phyloP scores from a whole-genome alignment of 1,140 invertebrate genomes.

The Schmidtea mediterranea region DNA sequence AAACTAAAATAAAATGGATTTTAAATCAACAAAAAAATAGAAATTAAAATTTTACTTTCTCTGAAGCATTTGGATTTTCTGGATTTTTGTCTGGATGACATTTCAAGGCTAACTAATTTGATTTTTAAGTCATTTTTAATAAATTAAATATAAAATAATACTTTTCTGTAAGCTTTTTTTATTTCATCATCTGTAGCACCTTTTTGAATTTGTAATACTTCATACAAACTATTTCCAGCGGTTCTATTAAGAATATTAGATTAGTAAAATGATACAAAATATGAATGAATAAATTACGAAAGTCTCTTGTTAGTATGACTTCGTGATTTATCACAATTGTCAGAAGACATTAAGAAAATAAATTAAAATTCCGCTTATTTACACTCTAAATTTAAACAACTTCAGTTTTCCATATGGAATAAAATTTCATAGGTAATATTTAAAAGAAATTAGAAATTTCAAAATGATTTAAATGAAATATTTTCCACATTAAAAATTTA shows the following conservation, averaged over 20 bases:
- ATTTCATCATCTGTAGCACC: conserved; percentile 3
- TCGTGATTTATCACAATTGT: too few relatives aligned
- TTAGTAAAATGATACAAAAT: too few relatives aligned
- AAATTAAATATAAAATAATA: not conserved
- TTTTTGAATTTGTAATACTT: not conserved
- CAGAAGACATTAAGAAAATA: too few relatives aligned
- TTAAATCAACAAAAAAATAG: not conserved
- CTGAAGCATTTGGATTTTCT: not conserved
- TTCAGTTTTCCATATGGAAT: too few relatives aligned
- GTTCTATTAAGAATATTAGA: not conserved
- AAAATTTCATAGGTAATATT: too few relatives aligned
- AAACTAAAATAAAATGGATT: conserved; percentile 28
- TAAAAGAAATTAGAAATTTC: too few relatives aligned
- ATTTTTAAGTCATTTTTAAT: not conserved
- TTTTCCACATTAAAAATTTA: too few relatives aligned
- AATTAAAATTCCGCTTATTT: too few relatives aligned
- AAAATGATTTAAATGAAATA: too few relatives aligned
- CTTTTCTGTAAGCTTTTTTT: conserved; percentile 3
- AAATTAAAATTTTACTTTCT: conserved; percentile 28
- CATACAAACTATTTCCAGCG: not conserved
- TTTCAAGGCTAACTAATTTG: conserved; percentile 5
- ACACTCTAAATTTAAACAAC: too few relatives aligned
- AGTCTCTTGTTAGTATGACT: too few relatives aligned
- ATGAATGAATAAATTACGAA: too few relatives aligned
- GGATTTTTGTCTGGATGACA: conserved; percentile 4